Conservation (phyloP, 2,113 vertebrate species). For the Mormyrus iriodes region DNA sequence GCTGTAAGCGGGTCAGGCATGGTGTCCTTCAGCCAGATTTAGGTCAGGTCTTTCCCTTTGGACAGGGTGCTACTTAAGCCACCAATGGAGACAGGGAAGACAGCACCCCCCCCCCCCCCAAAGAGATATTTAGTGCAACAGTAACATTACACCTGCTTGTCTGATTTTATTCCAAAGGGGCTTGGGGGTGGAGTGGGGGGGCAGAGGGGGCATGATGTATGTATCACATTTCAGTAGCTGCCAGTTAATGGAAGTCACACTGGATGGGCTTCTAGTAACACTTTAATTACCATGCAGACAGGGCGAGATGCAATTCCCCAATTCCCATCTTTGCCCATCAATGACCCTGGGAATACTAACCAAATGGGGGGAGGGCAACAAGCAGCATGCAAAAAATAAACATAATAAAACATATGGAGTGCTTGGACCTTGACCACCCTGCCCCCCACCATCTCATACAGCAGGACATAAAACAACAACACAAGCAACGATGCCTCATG, state of each 20-base stretch:
- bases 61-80: conserved; percentile 68
- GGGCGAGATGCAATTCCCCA: background rate
- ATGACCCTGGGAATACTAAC: background rate
- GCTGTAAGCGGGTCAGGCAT: conserved; percentile 91
- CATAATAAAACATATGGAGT: background rate
- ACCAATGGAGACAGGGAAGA: conserved; percentile 61
- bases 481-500: background rate
- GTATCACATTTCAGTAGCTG: conserved; percentile 29
- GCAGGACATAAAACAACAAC: background rate
- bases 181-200: background rate
- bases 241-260: conserved; percentile 19
- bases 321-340: background rate
- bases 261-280: conserved; percentile 24
- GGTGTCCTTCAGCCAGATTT: conserved; percentile 98
- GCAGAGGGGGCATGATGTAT: background rate
- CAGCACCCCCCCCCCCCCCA: background rate
- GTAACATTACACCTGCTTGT: conserved; percentile 45
- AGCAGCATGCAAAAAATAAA: background rate
- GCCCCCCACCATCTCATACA: background rate
- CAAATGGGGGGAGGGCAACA: background rate
- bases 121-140: conserved; percentile 50
- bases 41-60: conserved; percentile 81
- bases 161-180: conserved; percentile 27
- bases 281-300: conserved; percentile 18
- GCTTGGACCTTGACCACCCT: background rate